phyloP scores from a whole-genome alignment of 2,797 vertebrate species.

The Poeciliopsis turneri region DNA sequence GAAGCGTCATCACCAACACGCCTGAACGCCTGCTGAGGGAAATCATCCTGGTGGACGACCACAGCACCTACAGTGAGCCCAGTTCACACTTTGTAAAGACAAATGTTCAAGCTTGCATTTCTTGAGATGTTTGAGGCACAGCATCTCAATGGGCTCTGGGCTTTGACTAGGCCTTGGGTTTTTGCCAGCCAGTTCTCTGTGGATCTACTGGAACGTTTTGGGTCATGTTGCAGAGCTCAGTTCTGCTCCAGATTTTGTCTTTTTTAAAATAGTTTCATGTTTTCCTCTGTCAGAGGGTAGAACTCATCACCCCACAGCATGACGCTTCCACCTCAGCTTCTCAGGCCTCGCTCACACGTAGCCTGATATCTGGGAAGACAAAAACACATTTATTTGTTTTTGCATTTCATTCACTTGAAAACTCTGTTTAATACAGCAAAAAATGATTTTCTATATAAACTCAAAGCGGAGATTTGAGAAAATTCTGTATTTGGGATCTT shows the following conservation, averaged over 20 bases:
- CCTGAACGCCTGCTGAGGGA: slow-evolving; percentile 77
- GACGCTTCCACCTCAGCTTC: too few relatives aligned
- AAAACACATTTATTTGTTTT: too few relatives aligned
- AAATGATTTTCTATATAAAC: too few relatives aligned
- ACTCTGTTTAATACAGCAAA: too few relatives aligned
- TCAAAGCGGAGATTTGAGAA: too few relatives aligned
- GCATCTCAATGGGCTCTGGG: not conserved
- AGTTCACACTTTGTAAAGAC: not conserved
- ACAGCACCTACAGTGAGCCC: slow-evolving; percentile 74
- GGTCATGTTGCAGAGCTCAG: not conserved
- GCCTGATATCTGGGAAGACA: too few relatives aligned
- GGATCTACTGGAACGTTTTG: not conserved
- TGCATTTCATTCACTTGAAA: too few relatives aligned
- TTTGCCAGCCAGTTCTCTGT: not conserved
- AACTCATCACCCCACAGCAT: not conserved
- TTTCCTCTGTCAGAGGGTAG: not conserved
- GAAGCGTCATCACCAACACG: slow-evolving; percentile 76
- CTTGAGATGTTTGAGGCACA: not conserved
- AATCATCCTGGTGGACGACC: slow-evolving; percentile 83
- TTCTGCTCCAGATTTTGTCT: not conserved
- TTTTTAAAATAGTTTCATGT: not conserved
- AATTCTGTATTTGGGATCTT: too few relatives aligned
- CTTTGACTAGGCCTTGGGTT: not conserved
- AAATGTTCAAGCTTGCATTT: not conserved
- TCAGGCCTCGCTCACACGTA: too few relatives aligned